phyloP scores from a whole-genome alignment of 2,888 invertebrate species.

The Drosophila yooni region DNA sequence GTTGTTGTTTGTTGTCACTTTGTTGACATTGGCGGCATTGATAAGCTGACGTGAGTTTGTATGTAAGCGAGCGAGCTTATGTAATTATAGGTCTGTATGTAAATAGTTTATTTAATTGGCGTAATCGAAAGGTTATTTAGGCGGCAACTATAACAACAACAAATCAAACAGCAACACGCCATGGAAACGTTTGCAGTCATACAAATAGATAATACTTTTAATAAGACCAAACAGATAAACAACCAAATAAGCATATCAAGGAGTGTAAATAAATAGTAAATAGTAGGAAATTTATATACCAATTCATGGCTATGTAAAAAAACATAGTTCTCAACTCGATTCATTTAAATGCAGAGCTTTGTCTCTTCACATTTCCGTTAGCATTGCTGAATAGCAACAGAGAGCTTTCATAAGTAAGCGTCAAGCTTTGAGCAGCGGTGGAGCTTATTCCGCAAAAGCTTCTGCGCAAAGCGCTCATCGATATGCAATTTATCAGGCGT shows the following conservation, averaged over 20 bases:
- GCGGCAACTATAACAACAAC: conserved; percentile 48
- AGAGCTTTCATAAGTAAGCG: conserved; percentile 34
- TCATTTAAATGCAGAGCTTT: conserved; percentile 11
- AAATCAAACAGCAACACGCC: conserved; percentile 18
- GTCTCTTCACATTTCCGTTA: conserved; percentile 13
- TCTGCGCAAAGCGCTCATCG: conserved; percentile 19
- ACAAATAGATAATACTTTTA: conserved; percentile 17
- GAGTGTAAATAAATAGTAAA: background rate
- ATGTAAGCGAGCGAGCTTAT: conserved; percentile 33
- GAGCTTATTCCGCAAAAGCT: conserved; percentile 65
- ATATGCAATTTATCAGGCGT: conserved; percentile 14
- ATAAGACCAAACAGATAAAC: background rate
- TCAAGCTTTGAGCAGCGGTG: conserved; percentile 33
- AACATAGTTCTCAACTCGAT: background rate
- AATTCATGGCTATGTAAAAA: background rate
- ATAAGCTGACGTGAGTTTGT: conserved; percentile 50
- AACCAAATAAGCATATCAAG: background rate
- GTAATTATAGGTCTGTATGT: conserved; percentile 55
- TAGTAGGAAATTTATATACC: background rate
- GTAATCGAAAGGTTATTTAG: conserved; percentile 71
- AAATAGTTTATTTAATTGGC: conserved; percentile 68
- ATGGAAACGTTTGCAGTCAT: conserved; percentile 5
- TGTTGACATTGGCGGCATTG: conserved; percentile 60
- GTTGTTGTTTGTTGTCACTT: conserved; percentile 51
- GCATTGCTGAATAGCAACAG: conserved; percentile 23